A percentile compares a stretch with the other conserved stretches of the same genome.
Conservation (phyloP, 2,888 invertebrate genomes). For the Pomacea canaliculata region DNA sequence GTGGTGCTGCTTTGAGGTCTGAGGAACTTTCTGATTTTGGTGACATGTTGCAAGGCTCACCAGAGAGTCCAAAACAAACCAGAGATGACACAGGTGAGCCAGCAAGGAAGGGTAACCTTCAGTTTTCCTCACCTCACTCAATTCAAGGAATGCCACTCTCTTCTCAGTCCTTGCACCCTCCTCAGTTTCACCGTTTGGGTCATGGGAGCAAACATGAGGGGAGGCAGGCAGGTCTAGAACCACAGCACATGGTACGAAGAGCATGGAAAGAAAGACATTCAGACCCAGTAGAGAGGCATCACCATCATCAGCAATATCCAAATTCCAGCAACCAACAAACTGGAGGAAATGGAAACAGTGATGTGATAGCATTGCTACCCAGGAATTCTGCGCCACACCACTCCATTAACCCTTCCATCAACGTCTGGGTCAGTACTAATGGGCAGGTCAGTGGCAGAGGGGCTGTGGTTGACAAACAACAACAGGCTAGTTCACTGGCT, state of each 20-base stretch:
- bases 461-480: conserved; percentile 3
- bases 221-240: conserved; percentile 8
- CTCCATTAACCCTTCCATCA: conserved; percentile 28
- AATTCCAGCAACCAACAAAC: not conserved
- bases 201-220: conserved; percentile 3
- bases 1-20: conserved; percentile 43
- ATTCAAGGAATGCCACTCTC: not conserved
- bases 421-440: conserved; percentile 35
- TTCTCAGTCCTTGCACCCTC: conserved; percentile 16
- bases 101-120: not conserved
- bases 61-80: not conserved
- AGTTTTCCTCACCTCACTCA: not conserved
- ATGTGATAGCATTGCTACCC: not conserved
- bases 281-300: not conserved
- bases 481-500: not conserved
- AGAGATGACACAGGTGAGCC: not conserved
- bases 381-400: not conserved
- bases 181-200: conserved; percentile 17
- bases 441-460: conserved; percentile 30
- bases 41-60: conserved; percentile 16
- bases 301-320: not conserved
- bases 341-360: not conserved
- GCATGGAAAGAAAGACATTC: conserved; percentile 17
- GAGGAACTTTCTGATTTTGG: conserved; percentile 13
- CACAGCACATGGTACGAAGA: conserved; percentile 15